Evolutionary conservation across 2,797 vertebrate genomes (phyloP), one percentile per base, ranked within the genome.

Genomic region (Paratrypauchen microcephalus): DNA sequence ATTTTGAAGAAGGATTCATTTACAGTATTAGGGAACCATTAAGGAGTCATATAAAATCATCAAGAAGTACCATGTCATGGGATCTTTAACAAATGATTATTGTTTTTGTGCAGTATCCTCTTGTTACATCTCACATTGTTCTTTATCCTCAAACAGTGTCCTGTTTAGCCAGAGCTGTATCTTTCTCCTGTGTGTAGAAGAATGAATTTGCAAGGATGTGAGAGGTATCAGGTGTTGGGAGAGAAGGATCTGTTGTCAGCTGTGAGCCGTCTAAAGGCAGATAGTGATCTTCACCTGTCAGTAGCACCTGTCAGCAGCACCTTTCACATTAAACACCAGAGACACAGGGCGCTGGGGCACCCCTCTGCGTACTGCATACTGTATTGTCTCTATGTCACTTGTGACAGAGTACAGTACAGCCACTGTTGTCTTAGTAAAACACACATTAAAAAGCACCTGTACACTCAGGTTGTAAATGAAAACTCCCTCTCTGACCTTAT

Each of bases 171-270:
- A 12, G 18, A 9, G 2, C 1, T 58, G 26, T n/a, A 3, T 21
- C 54, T 23, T 8, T 59, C 18, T n/a, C n/a, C 6, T 39, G n/a
- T 41, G 61, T 13, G 36, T 32, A 11, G 11, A 23, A 45, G 19
- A 24, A 23, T 39, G 19, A 15, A 21, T 39, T 30, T 18, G 57
- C 18, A 1, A 13, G 39, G 39, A 16, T 26, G 5, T 4, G 61
- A 24, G 39, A 45, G 39, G 36, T 63, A 24, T 63, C 36, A 21
- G 19, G 39, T 45, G 36, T 63, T 47, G 28, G 7, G 58, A 58
- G 58, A 60, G 58, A n/a, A 32, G 61, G 61, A 63, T 63, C 61
- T 24, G 39, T 63, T 63, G 61, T 63, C 32, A 61, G n/a, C 59
- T 39, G 18, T 61, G 19, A 62, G 36, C 12, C n/a, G 1, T 63